A percentile compares a stretch with the other conserved stretches of the same genome.
Conservation (phyloP, 2,797 vertebrate species). For the Ceyx erithaca region DNA sequence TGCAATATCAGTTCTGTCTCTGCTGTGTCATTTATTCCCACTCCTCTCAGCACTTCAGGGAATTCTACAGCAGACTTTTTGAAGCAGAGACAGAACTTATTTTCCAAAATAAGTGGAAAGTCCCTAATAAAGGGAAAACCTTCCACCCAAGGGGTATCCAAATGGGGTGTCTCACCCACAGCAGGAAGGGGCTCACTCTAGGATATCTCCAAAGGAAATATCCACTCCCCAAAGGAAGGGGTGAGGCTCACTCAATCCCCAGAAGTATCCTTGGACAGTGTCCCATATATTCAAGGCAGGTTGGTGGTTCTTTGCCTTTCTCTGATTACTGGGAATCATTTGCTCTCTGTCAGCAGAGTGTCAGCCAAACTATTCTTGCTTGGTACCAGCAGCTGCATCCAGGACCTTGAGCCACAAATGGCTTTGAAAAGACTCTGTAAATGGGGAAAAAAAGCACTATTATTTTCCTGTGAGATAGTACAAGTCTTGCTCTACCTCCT, state of each 20-base stretch:
- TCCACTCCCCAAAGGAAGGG: neutral
- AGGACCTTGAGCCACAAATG: neutral
- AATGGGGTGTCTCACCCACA: neutral
- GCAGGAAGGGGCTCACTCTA: neutral
- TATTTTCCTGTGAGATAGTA: neutral
- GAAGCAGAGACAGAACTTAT: no score
- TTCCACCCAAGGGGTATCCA: neutral
- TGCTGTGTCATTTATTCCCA: constrained; percentile 2
- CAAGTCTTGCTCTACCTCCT: neutral
- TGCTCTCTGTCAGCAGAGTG: neutral
- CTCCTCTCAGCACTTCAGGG: neutral
- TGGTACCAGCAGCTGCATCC: neutral
- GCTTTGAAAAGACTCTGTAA: neutral
- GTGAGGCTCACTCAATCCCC: neutral
- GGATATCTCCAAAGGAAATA: neutral
- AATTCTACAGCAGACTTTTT: neutral
- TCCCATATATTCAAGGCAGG: neutral
- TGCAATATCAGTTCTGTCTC: neutral
- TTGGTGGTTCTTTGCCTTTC: neutral
- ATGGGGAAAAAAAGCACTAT: neutral
- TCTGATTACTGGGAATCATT: neutral
- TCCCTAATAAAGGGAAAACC: neutral
- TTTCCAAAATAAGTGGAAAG: neutral
- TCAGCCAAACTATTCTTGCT: neutral
- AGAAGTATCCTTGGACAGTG: neutral